A percentile compares a stretch with the other conserved stretches of the same genome.
Evolutionary conservation across 1,140 invertebrate species (phyloP).

Genomic region (Nasonia longicornis): DNA sequence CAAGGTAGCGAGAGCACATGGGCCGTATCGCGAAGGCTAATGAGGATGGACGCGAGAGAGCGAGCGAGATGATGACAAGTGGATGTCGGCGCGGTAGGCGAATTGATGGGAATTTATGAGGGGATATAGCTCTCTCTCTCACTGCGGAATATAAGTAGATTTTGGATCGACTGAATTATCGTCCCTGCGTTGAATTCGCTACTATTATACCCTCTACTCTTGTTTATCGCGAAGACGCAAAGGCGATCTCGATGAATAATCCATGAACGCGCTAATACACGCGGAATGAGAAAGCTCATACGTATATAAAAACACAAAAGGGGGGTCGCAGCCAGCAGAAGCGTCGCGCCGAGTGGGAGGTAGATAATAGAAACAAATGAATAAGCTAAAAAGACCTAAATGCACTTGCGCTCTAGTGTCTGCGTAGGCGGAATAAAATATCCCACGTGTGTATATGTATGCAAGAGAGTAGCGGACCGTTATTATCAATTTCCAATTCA

Average conservation of each 20-base stretch:
- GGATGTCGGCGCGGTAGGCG: not conserved
- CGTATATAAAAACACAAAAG: constrained; percentile 33
- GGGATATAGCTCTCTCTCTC: not conserved
- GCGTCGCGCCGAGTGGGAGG: not conserved
- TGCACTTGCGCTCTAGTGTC: not conserved
- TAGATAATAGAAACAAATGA: constrained; percentile 23
- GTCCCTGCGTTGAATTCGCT: not conserved
- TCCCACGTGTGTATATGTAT: not conserved
- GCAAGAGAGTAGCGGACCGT: not conserved
- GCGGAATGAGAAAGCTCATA: not conserved
- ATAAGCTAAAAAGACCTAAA: constrained; percentile 22
- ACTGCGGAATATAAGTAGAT: not conserved
- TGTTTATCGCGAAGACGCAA: not conserved
- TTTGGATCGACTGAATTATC: constrained; percentile 4
- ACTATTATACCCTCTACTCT: not conserved
- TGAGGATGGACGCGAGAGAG: constrained; percentile 31
- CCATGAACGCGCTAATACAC: not conserved
- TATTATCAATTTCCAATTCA: constrained; percentile 29
- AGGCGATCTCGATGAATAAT: not conserved
- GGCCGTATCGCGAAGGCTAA: constrained; percentile 7
- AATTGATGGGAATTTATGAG: constrained; percentile 37
- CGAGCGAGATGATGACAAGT: constrained; percentile 24
- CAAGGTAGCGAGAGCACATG: too few relatives aligned
- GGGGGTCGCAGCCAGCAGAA: not conserved
- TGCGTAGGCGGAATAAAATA: not conserved